Conservation (phyloP, 64 coral and sea anemone genomes). For the Pachyseris speciosa region DNA sequence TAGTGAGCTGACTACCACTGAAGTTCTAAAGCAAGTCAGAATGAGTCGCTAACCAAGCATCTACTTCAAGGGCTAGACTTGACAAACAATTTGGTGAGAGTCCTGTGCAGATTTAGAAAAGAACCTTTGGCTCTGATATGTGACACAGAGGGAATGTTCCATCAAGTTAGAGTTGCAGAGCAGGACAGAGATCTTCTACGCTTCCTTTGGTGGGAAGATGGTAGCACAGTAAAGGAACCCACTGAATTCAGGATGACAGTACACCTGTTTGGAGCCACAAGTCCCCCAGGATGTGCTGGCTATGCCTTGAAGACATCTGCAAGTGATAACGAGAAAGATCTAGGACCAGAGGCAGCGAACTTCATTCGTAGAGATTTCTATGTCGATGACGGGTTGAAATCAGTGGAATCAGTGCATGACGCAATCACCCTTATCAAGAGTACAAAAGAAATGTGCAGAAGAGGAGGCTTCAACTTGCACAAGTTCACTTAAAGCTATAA, state of each 20-base stretch:
- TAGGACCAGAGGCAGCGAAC: conserved; percentile 1
- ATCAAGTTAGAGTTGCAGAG: too few species aligned
- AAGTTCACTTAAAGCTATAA: conserved; percentile 45
- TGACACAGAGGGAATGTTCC: conserved; percentile 49
- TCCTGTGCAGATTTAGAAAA: conserved; percentile 46
- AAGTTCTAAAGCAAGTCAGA: conserved; percentile 10
- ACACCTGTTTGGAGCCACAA: conserved; percentile 42
- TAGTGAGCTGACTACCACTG: conserved; percentile 29
- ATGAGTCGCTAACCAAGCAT: not conserved
- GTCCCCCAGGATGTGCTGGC: conserved; percentile 25
- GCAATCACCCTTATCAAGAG: conserved; percentile 4
- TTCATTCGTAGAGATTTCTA: conserved; percentile 37
- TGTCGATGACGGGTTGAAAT: conserved; percentile 63
- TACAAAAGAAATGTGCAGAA: conserved; percentile 19
- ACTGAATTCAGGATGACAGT: too few species aligned
- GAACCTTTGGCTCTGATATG: conserved; percentile 12
- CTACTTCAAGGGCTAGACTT: conserved; percentile 56
- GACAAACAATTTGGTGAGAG: conserved; percentile 20
- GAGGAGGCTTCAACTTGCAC: conserved; percentile 46
- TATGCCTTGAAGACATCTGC: conserved; percentile 25
- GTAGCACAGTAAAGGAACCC: too few species aligned
- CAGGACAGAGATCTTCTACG: conserved; percentile 8
- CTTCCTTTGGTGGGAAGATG: too few species aligned
- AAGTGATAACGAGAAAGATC: not conserved
- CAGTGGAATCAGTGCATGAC: not conserved